Conservation (phyloP, 1,140 invertebrate genomes). For the Aphidius gifuensis region DNA sequence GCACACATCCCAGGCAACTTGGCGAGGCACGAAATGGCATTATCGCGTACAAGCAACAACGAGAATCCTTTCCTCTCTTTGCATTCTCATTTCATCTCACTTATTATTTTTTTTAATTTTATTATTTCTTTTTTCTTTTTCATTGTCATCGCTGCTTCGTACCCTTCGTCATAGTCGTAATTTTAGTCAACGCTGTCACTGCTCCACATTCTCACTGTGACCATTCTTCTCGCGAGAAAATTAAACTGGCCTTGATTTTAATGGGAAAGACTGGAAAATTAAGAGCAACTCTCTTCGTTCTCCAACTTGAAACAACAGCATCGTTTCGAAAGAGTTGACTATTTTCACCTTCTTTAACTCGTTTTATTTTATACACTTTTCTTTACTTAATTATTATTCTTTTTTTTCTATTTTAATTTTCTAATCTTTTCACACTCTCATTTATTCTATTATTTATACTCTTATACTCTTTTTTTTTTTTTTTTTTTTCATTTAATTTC, state of each 20-base stretch:
- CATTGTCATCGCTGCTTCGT: too few species aligned
- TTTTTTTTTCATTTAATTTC: not conserved
- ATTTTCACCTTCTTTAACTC: not conserved
- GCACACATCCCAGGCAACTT: conserved; percentile 19
- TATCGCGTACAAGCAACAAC: conserved; percentile 15
- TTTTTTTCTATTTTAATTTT: not conserved
- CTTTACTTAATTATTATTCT: conserved; percentile 5
- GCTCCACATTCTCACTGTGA: not conserved
- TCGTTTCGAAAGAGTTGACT: conserved; percentile 8
- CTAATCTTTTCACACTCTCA: not conserved
- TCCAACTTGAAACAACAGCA: conserved; percentile 15
- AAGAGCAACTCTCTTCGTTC: conserved; percentile 27
- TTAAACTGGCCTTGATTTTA: conserved; percentile 26
- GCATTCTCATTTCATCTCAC: conserved; percentile 10
- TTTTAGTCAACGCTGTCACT: too few species aligned
- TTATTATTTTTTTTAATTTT: too few species aligned
- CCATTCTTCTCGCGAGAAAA: conserved; percentile 15
- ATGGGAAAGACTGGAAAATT: conserved; percentile 27
- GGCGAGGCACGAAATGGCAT: conserved; percentile 24
- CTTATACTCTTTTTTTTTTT: too few species aligned
- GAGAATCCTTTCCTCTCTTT: conserved; percentile 7
- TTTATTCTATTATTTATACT: too few species aligned
- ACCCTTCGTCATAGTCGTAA: too few species aligned
- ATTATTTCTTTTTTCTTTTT: too few species aligned
- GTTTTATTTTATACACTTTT: not conserved